A percentile compares a stretch with the other conserved stretches of the same genome.
Conservation (phyloP, 2,797 vertebrate species). For the Dipus sagitta region DNA sequence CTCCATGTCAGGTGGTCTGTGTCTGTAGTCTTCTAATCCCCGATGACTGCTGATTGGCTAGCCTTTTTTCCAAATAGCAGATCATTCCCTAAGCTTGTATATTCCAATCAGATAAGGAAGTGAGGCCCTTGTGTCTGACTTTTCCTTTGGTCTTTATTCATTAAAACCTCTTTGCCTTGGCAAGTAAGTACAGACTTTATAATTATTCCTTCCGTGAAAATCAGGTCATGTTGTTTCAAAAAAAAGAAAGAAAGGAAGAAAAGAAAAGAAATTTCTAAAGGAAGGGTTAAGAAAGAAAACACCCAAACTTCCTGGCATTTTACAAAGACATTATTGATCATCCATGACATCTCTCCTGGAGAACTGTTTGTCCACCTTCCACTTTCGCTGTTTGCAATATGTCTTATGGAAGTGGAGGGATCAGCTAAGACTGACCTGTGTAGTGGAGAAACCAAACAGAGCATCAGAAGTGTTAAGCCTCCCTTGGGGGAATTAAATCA, state of each 20-base stretch:
- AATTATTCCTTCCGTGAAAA: conserved; percentile 49
- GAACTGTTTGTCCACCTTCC: conserved; percentile 10
- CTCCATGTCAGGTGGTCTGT: too few species aligned
- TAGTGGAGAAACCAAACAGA: conserved; percentile 32
- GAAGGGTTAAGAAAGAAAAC: conserved; percentile 52
- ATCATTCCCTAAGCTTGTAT: not conserved
- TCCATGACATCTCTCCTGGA: not conserved
- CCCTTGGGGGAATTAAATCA: not conserved
- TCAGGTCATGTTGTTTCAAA: conserved; percentile 39
- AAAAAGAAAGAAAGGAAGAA: not conserved
- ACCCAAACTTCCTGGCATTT: conserved; percentile 49
- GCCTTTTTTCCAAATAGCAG: not conserved
- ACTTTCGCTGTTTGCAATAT: not conserved
- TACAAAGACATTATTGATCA: conserved; percentile 51
- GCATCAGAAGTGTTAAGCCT: not conserved
- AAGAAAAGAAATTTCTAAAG: conserved; percentile 35
- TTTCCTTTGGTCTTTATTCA: conserved; percentile 38
- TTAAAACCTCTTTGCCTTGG: not conserved
- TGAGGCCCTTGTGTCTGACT: conserved; percentile 18
- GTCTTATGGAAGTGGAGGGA: not conserved
- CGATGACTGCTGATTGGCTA: not conserved
- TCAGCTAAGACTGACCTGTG: not conserved
- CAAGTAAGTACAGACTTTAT: not conserved
- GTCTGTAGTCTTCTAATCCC: not conserved
- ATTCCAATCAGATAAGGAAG: not conserved